Evolutionary conservation across 1,140 invertebrate genomes (phyloP), one percentile per base, ranked within the genome.

Genomic region (Latrodectus geometricus): DNA sequence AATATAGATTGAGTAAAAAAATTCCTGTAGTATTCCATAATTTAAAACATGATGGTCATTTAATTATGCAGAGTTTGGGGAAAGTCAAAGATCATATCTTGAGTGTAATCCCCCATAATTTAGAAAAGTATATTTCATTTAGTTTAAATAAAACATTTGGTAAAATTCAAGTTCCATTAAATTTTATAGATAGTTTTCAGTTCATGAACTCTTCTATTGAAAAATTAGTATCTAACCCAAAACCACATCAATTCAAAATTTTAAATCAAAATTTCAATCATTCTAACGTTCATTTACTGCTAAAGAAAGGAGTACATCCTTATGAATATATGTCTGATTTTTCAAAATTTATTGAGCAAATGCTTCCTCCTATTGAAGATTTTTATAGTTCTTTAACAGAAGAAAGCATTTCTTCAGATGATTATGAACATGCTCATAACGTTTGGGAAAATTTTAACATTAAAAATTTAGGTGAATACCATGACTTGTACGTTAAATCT

Each of bases 371-470:
- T 56, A 78, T 56, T 7, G 12, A 0, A 9, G 50, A 17, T 17
- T 52, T 75, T 54, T 75, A 75, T n/a, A 52, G 15, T 54, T 8
- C 0, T 1, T 75, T 17, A n/a, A n/a, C n/a, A n/a, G n/a, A n/a
- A n/a, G n/a, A n/a, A n/a, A n/a, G n/a, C n/a, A n/a, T n/a, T n/a
- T 52, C 73, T 2, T 48, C 70, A 48, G 66, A 72, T 7, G 73
- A 75, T 75, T 81, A 70, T 11, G 4, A 50, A 0, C 69, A 81
- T 81, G 79, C 79, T 17, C 15, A 88, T 78, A 86, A 77, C 0
- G 90, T 12, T 90, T n/a, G n/a, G 87, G 88, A 81, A 88, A 54
- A 72, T 52, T 17, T 90, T 90, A 75, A 89, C 82, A 1, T 77
- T 79, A 73, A 80, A 23, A 89, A 35, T 21, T 11, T 49, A 21